Conservation (phyloP, 2,888 invertebrate species). For the Yponomeuta malinellus region DNA sequence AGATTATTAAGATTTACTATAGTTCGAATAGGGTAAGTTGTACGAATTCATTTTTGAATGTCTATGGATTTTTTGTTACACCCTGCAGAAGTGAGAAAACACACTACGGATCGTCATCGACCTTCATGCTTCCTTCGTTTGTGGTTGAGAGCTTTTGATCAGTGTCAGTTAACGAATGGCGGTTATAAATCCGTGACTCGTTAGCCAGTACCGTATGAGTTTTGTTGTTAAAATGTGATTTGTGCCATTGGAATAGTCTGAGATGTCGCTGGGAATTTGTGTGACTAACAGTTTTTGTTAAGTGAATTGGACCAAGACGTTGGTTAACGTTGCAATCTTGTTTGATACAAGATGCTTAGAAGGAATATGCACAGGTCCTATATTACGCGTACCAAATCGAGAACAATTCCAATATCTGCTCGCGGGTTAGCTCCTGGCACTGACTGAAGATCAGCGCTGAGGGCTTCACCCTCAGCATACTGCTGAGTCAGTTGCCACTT, state of each 20-base stretch:
- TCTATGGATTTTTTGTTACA: too few species aligned
- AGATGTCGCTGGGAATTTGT: background rate
- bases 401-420: too few species aligned
- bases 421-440: too few species aligned
- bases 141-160: background rate
- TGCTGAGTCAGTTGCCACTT: too few species aligned
- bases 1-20: too few species aligned
- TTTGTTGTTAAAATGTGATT: background rate
- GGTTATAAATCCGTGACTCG: conserved; percentile 10
- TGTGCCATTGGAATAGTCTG: background rate
- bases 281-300: background rate
- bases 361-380: background rate
- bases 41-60: too few species aligned
- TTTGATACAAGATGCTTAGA: background rate
- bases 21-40: too few species aligned
- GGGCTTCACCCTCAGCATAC: too few species aligned
- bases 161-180: conserved; percentile 9
- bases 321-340: background rate
- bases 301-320: background rate
- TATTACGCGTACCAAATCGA: too few species aligned
- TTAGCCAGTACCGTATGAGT: conserved; percentile 5
- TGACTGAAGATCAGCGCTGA: too few species aligned
- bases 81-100: too few species aligned
- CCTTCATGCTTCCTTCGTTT: background rate
- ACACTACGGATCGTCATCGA: too few species aligned